A percentile compares a stretch with the other conserved stretches of the same genome.
Evolutionary conservation across 2,797 vertebrate species (phyloP).

Genomic region (Staurois parvus): DNA sequence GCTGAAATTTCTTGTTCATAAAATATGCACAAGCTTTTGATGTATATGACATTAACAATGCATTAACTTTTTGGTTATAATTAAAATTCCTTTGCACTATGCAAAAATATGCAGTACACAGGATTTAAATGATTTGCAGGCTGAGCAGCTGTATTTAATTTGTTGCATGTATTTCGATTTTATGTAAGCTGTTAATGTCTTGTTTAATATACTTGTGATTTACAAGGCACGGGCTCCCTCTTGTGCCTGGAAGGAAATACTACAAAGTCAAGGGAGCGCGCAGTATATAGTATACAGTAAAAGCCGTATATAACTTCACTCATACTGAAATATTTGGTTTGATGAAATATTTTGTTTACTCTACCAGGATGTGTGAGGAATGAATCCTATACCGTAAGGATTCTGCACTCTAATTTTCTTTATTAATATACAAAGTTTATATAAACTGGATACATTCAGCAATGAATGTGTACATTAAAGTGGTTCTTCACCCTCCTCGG

Average conservation of each 20-base stretch:
- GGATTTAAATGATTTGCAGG: conserved; percentile 22
- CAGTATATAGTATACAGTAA: no score
- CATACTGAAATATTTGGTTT: no score
- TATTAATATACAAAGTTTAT: no score
- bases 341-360: no score
- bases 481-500: no score
- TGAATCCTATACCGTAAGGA: no score
- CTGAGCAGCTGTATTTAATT: background rate
- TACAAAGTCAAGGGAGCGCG: background rate
- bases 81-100: conserved; percentile 23
- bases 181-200: background rate
- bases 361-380: no score
- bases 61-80: conserved; percentile 21
- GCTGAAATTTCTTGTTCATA: background rate
- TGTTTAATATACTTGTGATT: background rate
- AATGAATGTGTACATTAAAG: no score
- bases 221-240: conserved; percentile 6
- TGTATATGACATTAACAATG: conserved; percentile 23
- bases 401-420: no score
- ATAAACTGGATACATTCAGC: no score
- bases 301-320: no score
- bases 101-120: conserved; percentile 1
- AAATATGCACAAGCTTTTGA: conserved; percentile 20
- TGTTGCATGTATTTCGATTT: background rate
- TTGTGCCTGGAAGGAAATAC: background rate